Percentiles rank a stretch among this genome's conserved stretches.
phyloP scores from a whole-genome alignment of 2,113 vertebrate species.

The Cygnus atratus region DNA sequence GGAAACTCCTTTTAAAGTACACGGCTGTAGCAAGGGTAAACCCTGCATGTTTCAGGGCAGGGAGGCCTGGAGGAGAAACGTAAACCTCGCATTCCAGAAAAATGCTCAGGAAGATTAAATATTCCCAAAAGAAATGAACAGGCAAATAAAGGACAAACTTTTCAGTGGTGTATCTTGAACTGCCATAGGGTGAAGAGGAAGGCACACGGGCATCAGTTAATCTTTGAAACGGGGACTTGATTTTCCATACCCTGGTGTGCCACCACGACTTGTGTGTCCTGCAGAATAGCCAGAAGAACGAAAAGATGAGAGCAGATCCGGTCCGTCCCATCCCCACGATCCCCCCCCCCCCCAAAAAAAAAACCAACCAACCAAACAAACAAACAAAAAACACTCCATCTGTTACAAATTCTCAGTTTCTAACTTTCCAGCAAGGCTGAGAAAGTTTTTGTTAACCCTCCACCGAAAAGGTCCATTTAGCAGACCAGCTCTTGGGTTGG shows the following conservation, averaged over 20 bases:
- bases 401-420: background rate
- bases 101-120: background rate
- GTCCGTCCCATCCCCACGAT: too few species aligned
- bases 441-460: background rate
- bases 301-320: background rate
- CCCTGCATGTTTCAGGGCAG: background rate
- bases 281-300: background rate
- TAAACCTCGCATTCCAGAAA: background rate
- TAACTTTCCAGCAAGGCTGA: background rate
- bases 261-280: background rate
- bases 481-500: background rate
- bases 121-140: fast-evolving
- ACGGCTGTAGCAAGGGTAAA: background rate
- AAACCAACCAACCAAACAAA: too few species aligned
- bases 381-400: background rate
- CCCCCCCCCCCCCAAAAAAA: background rate
- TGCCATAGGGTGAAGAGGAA: background rate
- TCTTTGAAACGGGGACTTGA: background rate
- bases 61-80: background rate
- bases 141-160: fast-evolving
- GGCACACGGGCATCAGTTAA: fast-evolving
- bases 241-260: background rate
- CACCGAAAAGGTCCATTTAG: background rate
- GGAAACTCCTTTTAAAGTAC: background rate
- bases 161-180: background rate